Conservation (phyloP, 1,140 invertebrate genomes). For the Ridgeia piscesae region DNA sequence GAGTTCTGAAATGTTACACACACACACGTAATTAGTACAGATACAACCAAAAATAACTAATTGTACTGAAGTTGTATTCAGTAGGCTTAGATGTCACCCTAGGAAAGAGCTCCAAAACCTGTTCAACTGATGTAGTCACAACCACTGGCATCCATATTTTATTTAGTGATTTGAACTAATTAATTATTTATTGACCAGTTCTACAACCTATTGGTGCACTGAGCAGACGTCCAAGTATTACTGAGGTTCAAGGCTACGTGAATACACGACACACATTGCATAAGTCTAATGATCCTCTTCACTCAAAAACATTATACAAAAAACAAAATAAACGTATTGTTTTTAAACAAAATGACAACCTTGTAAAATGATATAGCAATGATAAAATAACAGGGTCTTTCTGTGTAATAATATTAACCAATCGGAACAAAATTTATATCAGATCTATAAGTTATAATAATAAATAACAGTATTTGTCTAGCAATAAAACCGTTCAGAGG, state of each 20-base stretch:
- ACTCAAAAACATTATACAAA: too few relatives aligned
- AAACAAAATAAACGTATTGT: too few relatives aligned
- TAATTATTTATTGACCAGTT: neutral
- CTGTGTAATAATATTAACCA: too few relatives aligned
- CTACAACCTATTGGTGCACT: neutral
- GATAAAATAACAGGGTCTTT: too few relatives aligned
- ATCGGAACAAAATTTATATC: too few relatives aligned
- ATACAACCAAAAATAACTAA: slow-evolving; percentile 24
- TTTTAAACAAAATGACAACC: too few relatives aligned
- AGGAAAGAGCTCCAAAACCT: neutral
- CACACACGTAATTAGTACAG: slow-evolving; percentile 15
- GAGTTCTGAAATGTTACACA: slow-evolving; percentile 75
- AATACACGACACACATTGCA: neutral
- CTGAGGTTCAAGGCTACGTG: neutral
- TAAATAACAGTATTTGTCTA: too few relatives aligned
- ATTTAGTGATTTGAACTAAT: neutral
- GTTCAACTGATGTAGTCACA: neutral
- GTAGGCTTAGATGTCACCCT: neutral
- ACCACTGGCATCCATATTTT: neutral
- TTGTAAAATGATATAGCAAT: too few relatives aligned
- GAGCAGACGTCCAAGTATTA: neutral
- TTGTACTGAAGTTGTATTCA: neutral
- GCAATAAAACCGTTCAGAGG: too few relatives aligned
- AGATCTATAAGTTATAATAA: too few relatives aligned
- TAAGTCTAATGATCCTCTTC: too few relatives aligned